Percentiles rank a stretch among this genome's conserved stretches.
These are phyloP conservation scores for Diceros bicornis DNA, from an alignment of 2,797 vertebrate species.

Conservation along the genomic window DNA sequence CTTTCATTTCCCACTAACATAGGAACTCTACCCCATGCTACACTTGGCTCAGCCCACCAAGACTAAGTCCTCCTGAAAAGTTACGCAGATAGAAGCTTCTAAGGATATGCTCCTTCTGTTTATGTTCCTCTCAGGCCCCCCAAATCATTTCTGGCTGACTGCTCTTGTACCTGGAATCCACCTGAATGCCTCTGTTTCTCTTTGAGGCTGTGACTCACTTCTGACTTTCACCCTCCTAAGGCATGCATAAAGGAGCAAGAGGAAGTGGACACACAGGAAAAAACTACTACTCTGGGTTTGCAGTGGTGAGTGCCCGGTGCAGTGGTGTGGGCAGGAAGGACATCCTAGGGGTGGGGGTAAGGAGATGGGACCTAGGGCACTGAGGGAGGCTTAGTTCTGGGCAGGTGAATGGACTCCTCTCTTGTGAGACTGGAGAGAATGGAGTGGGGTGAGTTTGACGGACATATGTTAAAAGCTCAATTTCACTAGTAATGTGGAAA, in stretches of 20 bases:
- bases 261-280: neutral
- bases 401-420: neutral
- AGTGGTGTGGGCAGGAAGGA: neutral
- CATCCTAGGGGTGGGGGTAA: neutral
- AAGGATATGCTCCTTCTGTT: neutral
- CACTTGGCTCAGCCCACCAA: neutral
- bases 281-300: neutral
- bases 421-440: neutral
- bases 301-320: neutral
- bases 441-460: neutral
- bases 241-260: neutral
- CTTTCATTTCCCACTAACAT: neutral
- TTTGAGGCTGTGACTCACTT: neutral
- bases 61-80: neutral
- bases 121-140: neutral
- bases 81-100: neutral
- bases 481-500: neutral
- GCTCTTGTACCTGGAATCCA: neutral
- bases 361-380: neutral
- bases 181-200: neutral
- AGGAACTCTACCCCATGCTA: neutral
- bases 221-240: neutral
- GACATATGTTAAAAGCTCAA: neutral
- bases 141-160: too few relatives aligned
- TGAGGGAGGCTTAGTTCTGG: neutral